Conservation (phyloP, 2,113 vertebrate species). For the Cathartes aura region DNA sequence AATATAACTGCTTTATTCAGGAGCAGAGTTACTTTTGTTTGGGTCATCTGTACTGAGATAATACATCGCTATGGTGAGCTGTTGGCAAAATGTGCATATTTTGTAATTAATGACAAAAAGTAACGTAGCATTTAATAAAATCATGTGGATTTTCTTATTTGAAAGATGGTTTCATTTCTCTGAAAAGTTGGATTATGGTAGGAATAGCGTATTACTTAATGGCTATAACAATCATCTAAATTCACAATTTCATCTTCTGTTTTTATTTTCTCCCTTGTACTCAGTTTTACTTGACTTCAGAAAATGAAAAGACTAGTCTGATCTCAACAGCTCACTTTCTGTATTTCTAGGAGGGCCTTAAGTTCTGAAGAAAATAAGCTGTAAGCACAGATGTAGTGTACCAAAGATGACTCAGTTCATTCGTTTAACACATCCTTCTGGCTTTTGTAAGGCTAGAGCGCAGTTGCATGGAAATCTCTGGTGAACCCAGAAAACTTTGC, state of each 20-base stretch:
- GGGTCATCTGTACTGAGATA: neutral
- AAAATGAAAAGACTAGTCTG: neutral
- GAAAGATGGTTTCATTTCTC: neutral
- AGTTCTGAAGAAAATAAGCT: neutral
- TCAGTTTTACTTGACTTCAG: neutral
- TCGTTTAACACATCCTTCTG: neutral
- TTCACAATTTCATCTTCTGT: neutral
- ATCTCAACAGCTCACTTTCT: neutral
- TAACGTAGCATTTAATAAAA: neutral
- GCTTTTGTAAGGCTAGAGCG: neutral
- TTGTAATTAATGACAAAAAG: neutral
- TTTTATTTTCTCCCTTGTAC: neutral
- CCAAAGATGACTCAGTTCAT: neutral
- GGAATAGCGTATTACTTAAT: neutral
- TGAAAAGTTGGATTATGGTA: neutral
- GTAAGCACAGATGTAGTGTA: neutral
- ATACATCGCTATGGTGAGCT: neutral
- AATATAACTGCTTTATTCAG: neutral
- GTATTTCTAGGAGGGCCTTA: neutral
- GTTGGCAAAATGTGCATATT: neutral
- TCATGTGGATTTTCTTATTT: neutral
- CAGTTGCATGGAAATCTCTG: neutral
- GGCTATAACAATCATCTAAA: neutral
- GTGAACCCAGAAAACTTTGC: neutral
- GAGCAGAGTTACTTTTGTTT: neutral